These are phyloP conservation scores for Chrysina gloriosa DNA, from an alignment of 2,888 invertebrate genomes.

Conservation along the genomic window DNA sequence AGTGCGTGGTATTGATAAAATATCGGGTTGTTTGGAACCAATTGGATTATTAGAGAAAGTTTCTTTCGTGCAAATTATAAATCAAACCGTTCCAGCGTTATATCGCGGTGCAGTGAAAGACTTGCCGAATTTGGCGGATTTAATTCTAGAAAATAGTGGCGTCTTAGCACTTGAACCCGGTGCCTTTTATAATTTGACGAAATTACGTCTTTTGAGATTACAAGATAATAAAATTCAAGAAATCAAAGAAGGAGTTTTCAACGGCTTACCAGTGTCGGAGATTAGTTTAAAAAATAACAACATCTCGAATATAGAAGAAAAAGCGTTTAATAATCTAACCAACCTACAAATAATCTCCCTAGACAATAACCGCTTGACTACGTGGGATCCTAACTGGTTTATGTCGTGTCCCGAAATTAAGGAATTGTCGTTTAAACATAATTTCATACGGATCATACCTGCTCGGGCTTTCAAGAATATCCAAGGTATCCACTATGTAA, in stretches of 20 bases:
- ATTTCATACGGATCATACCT: constrained; percentile 54
- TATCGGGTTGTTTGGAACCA: constrained; percentile 58
- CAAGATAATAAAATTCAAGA: constrained; percentile 50
- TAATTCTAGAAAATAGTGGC: constrained; percentile 50
- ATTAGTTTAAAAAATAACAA: constrained; percentile 51
- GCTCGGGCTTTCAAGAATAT: constrained; percentile 57
- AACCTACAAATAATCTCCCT: constrained; percentile 55
- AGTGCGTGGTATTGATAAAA: constrained; percentile 53
- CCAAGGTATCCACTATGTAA: constrained; percentile 49
- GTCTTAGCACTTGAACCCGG: constrained; percentile 48
- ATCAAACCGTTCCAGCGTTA: constrained; percentile 56
- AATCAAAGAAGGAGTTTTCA: constrained; percentile 51
- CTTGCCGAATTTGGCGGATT: constrained; percentile 54
- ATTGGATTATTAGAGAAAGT: constrained; percentile 54
- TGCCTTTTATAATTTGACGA: constrained; percentile 52
- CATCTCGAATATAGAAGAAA: constrained; percentile 48
- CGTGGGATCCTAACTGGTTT: constrained; percentile 59
- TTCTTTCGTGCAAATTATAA: constrained; percentile 57
- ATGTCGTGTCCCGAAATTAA: constrained; percentile 55
- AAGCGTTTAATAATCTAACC: constrained; percentile 54
- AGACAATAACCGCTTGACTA: constrained; percentile 55
- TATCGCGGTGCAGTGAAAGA: constrained; percentile 55
- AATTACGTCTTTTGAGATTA: constrained; percentile 48
- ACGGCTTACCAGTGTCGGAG: constrained; percentile 47
- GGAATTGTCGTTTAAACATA: constrained; percentile 56